Evolutionary conservation across 2,888 invertebrate genomes (phyloP).

Genomic region (Adineta ricciae): DNA sequence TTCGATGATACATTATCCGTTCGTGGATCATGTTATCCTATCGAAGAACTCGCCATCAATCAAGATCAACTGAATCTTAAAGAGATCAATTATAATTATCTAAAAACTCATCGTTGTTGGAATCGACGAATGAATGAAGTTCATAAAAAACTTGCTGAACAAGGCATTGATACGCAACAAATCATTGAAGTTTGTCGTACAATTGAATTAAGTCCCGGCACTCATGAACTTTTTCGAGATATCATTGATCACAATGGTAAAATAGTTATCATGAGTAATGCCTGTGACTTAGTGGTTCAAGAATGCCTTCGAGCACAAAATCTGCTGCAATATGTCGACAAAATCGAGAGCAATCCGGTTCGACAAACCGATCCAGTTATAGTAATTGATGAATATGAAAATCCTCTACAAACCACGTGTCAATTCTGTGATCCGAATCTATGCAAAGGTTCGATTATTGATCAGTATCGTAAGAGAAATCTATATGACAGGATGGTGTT

Average conservation of each 20-base stretch:
- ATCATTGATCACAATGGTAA: not conserved
- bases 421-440: not conserved
- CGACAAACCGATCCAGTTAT: not conserved
- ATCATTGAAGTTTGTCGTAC: not conserved
- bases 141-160: not conserved
- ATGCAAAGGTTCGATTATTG: not conserved
- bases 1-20: not conserved
- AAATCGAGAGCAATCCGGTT: not conserved
- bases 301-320: not conserved
- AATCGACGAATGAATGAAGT: not conserved
- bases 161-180: not conserved
- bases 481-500: not conserved
- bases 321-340: not conserved
- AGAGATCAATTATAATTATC: not conserved
- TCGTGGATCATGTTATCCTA: not conserved
- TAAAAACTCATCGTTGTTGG: not conserved
- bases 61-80: not conserved
- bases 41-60: not conserved
- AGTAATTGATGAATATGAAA: not conserved
- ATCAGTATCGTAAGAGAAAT: not conserved
- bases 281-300: not conserved
- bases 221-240: not conserved
- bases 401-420: not conserved
- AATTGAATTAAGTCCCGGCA: not conserved
- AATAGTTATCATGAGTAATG: not conserved